These are phyloP conservation scores for Nowickia ferox DNA, from an alignment of 2,888 invertebrate species.

Conservation along the genomic window DNA sequence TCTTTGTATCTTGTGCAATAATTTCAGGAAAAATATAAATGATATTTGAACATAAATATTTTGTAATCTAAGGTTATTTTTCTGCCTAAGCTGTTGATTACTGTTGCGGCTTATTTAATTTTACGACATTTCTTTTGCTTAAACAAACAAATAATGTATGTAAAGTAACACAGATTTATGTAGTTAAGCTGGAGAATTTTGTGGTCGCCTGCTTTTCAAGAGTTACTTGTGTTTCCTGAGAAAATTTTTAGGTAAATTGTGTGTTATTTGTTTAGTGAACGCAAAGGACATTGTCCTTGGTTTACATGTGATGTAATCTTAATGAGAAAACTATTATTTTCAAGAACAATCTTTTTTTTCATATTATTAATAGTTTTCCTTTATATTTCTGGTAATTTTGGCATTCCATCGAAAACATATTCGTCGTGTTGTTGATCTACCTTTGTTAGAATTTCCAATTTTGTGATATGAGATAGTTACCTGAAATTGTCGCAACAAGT, in stretches of 20 bases:
- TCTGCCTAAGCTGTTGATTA: constrained; percentile 15
- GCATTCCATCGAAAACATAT: no score
- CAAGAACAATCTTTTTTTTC: neutral
- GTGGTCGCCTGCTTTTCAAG: constrained; percentile 3
- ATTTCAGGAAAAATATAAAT: neutral
- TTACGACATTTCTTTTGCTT: neutral
- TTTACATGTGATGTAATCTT: constrained; percentile 14
- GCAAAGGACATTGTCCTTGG: neutral
- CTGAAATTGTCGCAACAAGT: no score
- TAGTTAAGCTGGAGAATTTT: neutral
- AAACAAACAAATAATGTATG: neutral
- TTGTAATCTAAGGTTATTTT: neutral
- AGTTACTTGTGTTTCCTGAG: constrained; percentile 7
- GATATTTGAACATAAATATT: neutral
- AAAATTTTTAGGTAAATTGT: constrained; percentile 27
- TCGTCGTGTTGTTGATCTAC: no score
- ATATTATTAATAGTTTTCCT: no score
- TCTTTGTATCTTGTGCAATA: constrained; percentile 11
- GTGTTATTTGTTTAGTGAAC: neutral
- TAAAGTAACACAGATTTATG: neutral
- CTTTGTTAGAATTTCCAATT: no score
- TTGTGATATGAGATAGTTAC: no score
- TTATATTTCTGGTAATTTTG: no score
- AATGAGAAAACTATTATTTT: neutral
- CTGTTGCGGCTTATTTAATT: constrained; percentile 41